Base-by-base conservation (phyloP, 2,888 invertebrate species). In the Erannis defoliaria region DNA sequence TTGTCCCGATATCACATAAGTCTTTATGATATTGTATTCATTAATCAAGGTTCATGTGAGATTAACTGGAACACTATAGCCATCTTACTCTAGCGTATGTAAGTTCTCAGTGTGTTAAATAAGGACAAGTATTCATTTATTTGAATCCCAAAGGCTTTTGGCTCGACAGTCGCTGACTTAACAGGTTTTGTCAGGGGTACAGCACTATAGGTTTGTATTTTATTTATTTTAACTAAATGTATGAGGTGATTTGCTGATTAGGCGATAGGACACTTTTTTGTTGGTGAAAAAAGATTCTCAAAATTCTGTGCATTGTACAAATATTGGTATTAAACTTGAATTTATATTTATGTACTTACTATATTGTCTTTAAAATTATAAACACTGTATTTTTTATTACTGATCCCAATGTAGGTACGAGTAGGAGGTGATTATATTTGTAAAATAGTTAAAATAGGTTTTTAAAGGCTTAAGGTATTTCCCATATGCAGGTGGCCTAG, bases 161-260 rank as follows among this genome's bases (percentile, higher is more conserved):
- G 72, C 78, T 80, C 83, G 85, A 82, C 85, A 83, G 85, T 85
- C 82, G 85, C 87, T 86, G 88, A 90, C 85, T 90, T 85, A 89
- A 91, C 90, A 87, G 88, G 90, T 92, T 90, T 84, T 75, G 61
- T 53, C 80, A 84, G 87, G 65, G 68, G 77, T 79, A 58, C 60
- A 54, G 63, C 84, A 90, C 89, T 73, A 67, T 84, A 82, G 78
- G 72, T 37, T 26, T 18, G 12, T 12, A 38, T 21, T 46, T 19
- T 10, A 5, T 18, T 46, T 18, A 67, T 46, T n/a, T 45, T 46
- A 18, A 40, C n/a, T n/a, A 26, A 48, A 21, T 33, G 12, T 5
- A 37, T 19, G 18, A 18, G 8, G 1, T 42, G 18, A 21, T 42
- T 42, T 21, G 42, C n/a, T 19, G 1, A 16, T 21, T 21, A 12